Conservation (phyloP, 2,888 invertebrate species). For the Lysandra bellargus region DNA sequence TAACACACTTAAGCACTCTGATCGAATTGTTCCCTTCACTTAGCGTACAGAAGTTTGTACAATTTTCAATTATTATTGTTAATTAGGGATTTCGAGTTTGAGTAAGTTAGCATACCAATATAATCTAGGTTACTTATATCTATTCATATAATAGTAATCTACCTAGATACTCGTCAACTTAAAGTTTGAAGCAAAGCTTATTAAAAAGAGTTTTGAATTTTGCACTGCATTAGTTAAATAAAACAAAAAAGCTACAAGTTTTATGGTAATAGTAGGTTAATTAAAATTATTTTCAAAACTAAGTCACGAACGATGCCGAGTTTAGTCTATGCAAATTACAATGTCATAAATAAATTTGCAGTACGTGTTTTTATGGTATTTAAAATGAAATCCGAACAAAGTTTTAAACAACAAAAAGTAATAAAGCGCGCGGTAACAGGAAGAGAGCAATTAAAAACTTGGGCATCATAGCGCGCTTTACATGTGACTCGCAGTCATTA, state of each 20-base stretch:
- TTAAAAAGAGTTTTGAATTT: too few relatives aligned
- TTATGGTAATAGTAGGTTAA: too few relatives aligned
- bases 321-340: not conserved
- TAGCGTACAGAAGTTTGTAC: constrained; percentile 11
- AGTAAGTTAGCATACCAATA: not conserved
- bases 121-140: too few relatives aligned
- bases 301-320: too few relatives aligned
- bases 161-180: too few relatives aligned
- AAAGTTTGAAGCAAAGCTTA: too few relatives aligned
- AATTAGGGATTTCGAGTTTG: not conserved
- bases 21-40: not conserved
- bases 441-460: constrained; percentile 48
- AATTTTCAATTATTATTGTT: not conserved
- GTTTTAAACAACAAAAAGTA: constrained; percentile 38
- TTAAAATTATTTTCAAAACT: too few relatives aligned
- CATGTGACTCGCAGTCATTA: constrained; percentile 25
- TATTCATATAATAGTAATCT: too few relatives aligned
- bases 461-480: constrained; percentile 40
- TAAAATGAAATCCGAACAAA: not conserved
- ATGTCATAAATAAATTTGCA: not conserved
- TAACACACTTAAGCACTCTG: not conserved
- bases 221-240: too few relatives aligned
- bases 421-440: constrained; percentile 43
- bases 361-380: not conserved
- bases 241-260: too few relatives aligned